Evolutionary conservation across 2,797 vertebrate genomes (phyloP), one percentile per base, ranked within the genome.

Genomic region (Meriones psammophilus): DNA sequence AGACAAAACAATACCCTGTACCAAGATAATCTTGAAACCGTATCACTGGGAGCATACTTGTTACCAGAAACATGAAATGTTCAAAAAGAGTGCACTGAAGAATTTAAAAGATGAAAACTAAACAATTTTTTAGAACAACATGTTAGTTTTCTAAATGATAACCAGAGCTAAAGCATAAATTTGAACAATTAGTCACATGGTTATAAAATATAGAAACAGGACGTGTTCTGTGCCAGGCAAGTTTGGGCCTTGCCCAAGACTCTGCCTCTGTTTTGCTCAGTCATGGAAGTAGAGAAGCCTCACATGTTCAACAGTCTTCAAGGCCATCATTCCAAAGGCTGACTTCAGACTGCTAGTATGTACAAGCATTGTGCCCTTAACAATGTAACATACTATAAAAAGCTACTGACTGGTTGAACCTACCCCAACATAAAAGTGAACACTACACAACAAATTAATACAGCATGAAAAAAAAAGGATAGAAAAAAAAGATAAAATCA

Each of bases 41-140:
- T 24, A 77, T 54, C 94, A 74, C 39, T 86, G 56, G 76, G 85
- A 92, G 73, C 80, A 92, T 20, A 26, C 46, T 69, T 73, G 13
- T 66, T 86, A 92, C 91, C 88, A 96, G 42, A 96, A 96, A 95
- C 39, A 92, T 58, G 92, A 92, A 93, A 93, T 87, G 95, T 88
- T 95, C 84, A 95, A 50, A 46, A 81, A 50, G 69, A 89, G 1
- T 42, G 73, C 30, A 60, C 28, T 71, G 24, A 94, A 91, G n/a
- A 8, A 78, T 73, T 95, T 66, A 83, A 8, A 86, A 91, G 24
- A 94, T 62, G 46, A 94, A 95, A 94, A 95, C 26, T 3, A 42
- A 96, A 46, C 46, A 94, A 89, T 88, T 91, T 50, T 28, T 76
- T 26, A 97, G 15, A 26, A 54, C 36, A 94, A 94, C 24, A 94